Evolutionary conservation across 2,797 vertebrate species (phyloP).

Genomic region (Pseudopleuronectes americanus): DNA sequence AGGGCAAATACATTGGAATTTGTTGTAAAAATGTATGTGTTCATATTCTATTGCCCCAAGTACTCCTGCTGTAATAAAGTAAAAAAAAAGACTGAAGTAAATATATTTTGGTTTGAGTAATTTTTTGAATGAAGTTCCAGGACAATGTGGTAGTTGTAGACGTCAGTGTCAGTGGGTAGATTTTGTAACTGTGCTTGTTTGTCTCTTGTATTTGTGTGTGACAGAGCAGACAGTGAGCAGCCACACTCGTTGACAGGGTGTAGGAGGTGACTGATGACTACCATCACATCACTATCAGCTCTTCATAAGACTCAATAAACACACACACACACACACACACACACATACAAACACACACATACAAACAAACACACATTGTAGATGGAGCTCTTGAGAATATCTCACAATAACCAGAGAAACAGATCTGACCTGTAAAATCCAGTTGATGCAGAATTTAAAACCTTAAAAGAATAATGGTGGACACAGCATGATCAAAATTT

Average conservation of each 20-base stretch:
- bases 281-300: constrained; percentile 74
- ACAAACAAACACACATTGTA: not conserved
- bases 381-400: constrained; percentile 17
- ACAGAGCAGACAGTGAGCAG: constrained; percentile 48
- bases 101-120: not conserved
- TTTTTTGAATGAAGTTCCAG: not conserved
- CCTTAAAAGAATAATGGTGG: not conserved
- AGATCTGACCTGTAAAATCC: constrained; percentile 1
- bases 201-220: constrained; percentile 43
- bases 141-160: not conserved
- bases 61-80: no score
- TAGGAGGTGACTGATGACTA: constrained; percentile 83
- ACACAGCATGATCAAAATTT: not conserved
- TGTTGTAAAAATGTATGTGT: no score
- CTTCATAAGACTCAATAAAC: constrained; percentile 65
- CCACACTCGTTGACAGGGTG: constrained; percentile 63
- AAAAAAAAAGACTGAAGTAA: not conserved
- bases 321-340: constrained; percentile 33
- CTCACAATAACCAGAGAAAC: not conserved
- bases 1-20: not conserved
- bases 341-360: not conserved
- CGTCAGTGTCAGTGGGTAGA: constrained; percentile 6
- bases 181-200: constrained; percentile 10
- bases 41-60: no score
- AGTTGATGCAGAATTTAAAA: not conserved